Conservation (phyloP, 2,797 vertebrate species). For the Tenualosa thibaudeaui region DNA sequence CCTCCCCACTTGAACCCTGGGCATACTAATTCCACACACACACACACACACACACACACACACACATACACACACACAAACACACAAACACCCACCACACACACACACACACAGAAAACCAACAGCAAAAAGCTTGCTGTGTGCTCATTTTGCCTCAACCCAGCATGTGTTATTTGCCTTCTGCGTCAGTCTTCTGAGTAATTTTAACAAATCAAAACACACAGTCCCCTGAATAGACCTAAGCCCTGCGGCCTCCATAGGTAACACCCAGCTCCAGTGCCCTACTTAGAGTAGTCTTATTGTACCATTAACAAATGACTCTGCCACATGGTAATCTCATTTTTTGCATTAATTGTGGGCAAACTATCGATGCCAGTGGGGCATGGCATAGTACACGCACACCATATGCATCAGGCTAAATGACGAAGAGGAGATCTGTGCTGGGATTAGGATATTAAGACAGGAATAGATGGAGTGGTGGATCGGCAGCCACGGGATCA, state of each 20-base stretch:
- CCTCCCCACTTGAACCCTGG: neutral
- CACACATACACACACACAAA: slow-evolving; percentile 28
- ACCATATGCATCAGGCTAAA: neutral
- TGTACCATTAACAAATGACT: slow-evolving; percentile 3
- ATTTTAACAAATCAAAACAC: neutral
- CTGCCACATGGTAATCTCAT: neutral
- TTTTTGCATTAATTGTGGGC: neutral
- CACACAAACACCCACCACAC: slow-evolving; percentile 6
- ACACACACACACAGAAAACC: neutral
- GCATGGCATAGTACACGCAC: neutral
- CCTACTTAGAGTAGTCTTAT: neutral
- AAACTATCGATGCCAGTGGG: neutral
- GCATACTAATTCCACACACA: slow-evolving; percentile 8
- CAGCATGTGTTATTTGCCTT: neutral
- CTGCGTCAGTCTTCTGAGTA: neutral
- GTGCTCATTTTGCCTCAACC: neutral
- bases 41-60: slow-evolving; percentile 26
- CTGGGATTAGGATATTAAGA: neutral
- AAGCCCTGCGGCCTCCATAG: neutral
- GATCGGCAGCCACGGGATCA: neutral
- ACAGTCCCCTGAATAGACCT: neutral
- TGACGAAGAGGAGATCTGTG: neutral
- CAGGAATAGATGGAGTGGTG: neutral
- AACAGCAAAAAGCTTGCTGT: neutral
- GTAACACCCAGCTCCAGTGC: neutral